Evolutionary conservation across 2,888 invertebrate genomes (phyloP).

Genomic region (Syrphus vitripennis): DNA sequence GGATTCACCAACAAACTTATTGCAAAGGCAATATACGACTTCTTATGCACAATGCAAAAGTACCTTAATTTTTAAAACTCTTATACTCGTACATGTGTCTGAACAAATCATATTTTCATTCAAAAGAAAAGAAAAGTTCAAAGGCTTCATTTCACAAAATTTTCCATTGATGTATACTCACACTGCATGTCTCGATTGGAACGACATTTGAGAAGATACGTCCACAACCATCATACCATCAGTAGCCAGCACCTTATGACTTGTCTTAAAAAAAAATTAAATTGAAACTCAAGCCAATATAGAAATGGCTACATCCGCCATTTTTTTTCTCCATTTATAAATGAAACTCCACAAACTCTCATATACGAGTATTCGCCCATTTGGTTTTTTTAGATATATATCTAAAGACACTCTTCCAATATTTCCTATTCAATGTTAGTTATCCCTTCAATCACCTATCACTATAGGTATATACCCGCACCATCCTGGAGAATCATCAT

Average conservation of each 20-base stretch:
- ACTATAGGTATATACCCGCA: neutral
- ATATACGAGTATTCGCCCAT: neutral
- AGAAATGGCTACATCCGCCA: neutral
- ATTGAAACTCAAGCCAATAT: slow-evolving; percentile 6
- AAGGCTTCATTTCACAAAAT: neutral
- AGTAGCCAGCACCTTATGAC: neutral
- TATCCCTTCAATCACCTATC: slow-evolving; percentile 50
- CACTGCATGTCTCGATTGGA: neutral
- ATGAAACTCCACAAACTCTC: neutral
- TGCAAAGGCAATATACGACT: too few species aligned
- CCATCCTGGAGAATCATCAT: slow-evolving; percentile 3
- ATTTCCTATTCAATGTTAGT: slow-evolving; percentile 31
- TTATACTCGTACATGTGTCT: too few species aligned
- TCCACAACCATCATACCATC: neutral
- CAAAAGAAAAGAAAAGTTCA: neutral
- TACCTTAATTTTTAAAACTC: too few species aligned
- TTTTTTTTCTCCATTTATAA: neutral
- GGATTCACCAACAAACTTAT: too few species aligned
- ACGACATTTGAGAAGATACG: neutral
- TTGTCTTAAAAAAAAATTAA: slow-evolving; percentile 3
- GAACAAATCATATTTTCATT: neutral
- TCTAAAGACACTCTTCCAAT: slow-evolving; percentile 17
- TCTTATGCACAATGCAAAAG: too few species aligned
- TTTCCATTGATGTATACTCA: neutral
- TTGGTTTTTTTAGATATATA: neutral